Percentiles rank a stretch among this genome's conserved stretches.
These are phyloP conservation scores for Vesta saturnalis DNA, from an alignment of 2,888 invertebrate species.

Conservation along the genomic window DNA sequence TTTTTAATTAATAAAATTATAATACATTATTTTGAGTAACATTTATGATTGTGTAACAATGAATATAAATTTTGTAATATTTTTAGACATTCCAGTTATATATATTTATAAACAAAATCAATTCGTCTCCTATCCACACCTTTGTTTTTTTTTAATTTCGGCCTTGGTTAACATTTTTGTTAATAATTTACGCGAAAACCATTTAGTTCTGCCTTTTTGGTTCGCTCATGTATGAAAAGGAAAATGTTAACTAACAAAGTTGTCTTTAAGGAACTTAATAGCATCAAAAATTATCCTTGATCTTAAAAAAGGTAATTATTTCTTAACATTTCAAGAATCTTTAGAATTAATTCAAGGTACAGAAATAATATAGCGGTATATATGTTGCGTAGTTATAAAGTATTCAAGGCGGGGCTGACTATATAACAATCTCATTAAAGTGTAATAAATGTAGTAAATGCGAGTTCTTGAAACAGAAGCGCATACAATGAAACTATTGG, in stretches of 20 bases:
- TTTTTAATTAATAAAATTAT: too few species aligned
- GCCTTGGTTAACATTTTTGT: background rate
- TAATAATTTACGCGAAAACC: slow-evolving; percentile 61
- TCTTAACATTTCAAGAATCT: slow-evolving; percentile 26
- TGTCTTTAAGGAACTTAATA: too few species aligned
- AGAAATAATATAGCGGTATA: slow-evolving; percentile 17
- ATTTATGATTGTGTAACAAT: background rate
- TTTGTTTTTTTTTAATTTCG: background rate
- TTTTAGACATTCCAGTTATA: background rate
- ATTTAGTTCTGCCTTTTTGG: too few species aligned
- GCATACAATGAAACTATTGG: slow-evolving; percentile 47
- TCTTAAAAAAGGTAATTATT: slow-evolving; percentile 47
- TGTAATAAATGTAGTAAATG: slow-evolving; percentile 44
- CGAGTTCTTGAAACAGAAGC: slow-evolving; percentile 44
- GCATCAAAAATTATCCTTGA: slow-evolving; percentile 48
- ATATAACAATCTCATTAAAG: slow-evolving; percentile 42
- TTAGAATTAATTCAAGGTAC: slow-evolving; percentile 35
- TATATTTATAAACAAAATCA: background rate
- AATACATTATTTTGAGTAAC: too few species aligned
- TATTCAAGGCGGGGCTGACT: slow-evolving; percentile 44
- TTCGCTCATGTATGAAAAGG: too few species aligned
- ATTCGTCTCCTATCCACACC: background rate
- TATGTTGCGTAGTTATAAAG: slow-evolving; percentile 37
- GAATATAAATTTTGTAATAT: too few species aligned
- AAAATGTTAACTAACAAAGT: too few species aligned